Base-by-base conservation (phyloP, 92 coral and sea anemone genomes). In the Scolanthus callimorphus region DNA sequence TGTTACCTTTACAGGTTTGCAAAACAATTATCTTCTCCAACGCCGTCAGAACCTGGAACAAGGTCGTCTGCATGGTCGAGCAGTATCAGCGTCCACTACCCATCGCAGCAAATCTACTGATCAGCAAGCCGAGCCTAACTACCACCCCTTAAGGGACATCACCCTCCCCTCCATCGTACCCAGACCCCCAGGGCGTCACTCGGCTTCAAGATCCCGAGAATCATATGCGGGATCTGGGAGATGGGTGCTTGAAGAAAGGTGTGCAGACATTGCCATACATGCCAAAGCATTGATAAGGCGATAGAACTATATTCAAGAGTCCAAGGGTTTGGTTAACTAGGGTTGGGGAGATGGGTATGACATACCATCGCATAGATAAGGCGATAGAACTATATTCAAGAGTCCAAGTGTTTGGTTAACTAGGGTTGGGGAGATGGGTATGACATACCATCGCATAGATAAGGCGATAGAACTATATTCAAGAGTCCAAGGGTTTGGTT, bases 161-260 rank as follows among this genome's bases (percentile, higher is more conserved):
- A 37, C 44, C 39, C 58, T 87, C n/a, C 90, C 90, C 3, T 84
- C 86, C 0, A 44, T 82, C 11, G 86, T 31, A 10, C 58, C 82
- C 51, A 80, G 82, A 51, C 82, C 82, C 27, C 77, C 87, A 27
- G 79, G 83, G 11, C 64, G 77, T n/a, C 71, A 67, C 30, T 80
- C 87, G 12, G 69, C 79, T 17, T 60, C 84, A 17, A 56, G 84
- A 31, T 70, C 84, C 31, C 78, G 55, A 25, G 64, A 69, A 34
- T 63, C 63, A 12, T 69, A 73, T 4, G 60, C 74, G 20, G 57
- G 63, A 20, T 31, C 74, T 11, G 31, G 31, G 12, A 63, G 65
- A 62, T 49, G 73, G 59, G 48, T 44, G 20, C 26, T 67, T 17
- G 63, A 67, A 43, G 30, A 26, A 26, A 67, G 74, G 74, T 67